A percentile compares a stretch with the other conserved stretches of the same genome.
Evolutionary conservation across 2,113 vertebrate genomes (phyloP).

Genomic region (Pangasianodon gigas): DNA sequence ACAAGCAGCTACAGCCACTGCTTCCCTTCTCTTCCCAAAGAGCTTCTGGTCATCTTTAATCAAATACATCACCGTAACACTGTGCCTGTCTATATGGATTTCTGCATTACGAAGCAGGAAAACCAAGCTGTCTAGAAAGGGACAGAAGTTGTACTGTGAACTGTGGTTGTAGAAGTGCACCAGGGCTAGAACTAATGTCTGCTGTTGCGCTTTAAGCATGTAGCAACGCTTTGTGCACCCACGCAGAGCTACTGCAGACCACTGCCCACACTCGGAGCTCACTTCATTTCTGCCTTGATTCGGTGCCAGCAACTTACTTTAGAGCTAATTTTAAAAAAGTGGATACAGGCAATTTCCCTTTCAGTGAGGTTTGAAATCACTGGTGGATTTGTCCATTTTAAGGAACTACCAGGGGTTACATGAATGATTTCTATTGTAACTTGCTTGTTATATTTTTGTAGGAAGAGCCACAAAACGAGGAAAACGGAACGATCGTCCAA

Average conservation of each 20-base stretch:
- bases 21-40: conserved; percentile 15
- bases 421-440: neutral
- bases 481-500: neutral
- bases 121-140: neutral
- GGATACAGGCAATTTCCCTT: conserved; percentile 30
- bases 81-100: conserved; percentile 12
- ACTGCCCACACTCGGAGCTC: neutral
- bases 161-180: neutral
- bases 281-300: conserved; percentile 30
- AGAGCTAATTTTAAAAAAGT: conserved; percentile 13
- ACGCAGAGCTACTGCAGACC: conserved; percentile 7
- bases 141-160: neutral
- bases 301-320: conserved; percentile 12
- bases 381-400: neutral
- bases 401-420: neutral
- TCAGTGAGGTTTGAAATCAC: neutral
- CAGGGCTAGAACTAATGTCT: neutral
- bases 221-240: neutral
- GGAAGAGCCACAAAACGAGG: neutral
- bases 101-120: neutral
- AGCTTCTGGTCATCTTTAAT: conserved; percentile 38
- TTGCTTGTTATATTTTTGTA: neutral
- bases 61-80: conserved; percentile 22
- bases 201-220: neutral
- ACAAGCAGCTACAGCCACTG: conserved; percentile 12